phyloP scores from a whole-genome alignment of 2,888 invertebrate genomes.

The Timema cristinae region DNA sequence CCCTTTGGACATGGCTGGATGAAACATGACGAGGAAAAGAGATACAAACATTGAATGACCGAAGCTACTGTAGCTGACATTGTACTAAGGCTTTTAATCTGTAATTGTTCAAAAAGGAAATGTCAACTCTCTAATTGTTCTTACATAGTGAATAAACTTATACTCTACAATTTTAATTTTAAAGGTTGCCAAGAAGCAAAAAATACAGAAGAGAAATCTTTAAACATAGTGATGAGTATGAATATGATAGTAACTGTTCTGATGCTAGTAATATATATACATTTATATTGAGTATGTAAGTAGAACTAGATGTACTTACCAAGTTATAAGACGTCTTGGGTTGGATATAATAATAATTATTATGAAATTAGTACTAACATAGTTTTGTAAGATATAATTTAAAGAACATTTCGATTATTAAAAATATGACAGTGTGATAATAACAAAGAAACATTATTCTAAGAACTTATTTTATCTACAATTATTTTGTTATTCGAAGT shows the following conservation, averaged over 20 bases:
- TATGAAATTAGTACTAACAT: too few species aligned
- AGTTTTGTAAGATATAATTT: too few species aligned
- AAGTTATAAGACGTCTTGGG: not conserved
- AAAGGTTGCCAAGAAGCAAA: not conserved
- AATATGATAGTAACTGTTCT: constrained; percentile 3
- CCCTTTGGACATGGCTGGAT: constrained; percentile 4
- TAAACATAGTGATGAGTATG: not conserved
- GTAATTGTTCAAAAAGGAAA: not conserved
- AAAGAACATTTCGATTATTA: too few species aligned
- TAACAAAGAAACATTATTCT: too few species aligned
- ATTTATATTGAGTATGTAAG: not conserved
- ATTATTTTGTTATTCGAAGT: too few species aligned
- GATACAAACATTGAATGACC: not conserved
- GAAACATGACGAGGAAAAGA: not conserved
- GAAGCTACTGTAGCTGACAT: not conserved
- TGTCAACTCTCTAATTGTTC: not conserved
- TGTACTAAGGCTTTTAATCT: not conserved
- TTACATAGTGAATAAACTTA: not conserved
- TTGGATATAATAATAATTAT: not conserved
- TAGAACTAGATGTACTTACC: not conserved
- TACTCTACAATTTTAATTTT: not conserved
- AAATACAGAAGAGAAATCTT: not conserved
- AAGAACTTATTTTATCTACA: too few species aligned
- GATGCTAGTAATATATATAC: not conserved
- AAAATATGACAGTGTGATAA: too few species aligned